phyloP scores from a whole-genome alignment of 2,888 invertebrate genomes.

The Drosophila neutralis region DNA sequence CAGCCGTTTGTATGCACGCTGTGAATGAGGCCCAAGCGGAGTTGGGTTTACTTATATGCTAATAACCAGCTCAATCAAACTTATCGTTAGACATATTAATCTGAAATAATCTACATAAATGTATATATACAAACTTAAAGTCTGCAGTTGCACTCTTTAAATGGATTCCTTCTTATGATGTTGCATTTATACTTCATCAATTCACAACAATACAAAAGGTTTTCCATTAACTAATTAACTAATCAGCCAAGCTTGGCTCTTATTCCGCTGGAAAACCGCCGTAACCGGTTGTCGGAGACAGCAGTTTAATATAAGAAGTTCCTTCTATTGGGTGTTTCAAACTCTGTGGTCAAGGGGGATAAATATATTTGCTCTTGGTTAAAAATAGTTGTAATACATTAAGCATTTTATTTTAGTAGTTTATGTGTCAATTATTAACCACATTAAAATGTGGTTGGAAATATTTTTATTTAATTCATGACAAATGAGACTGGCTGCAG shows the following conservation, averaged over 20 bases:
- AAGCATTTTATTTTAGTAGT: background rate
- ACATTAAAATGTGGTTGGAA: background rate
- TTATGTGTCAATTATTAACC: background rate
- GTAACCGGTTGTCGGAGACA: no score
- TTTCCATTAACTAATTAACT: background rate
- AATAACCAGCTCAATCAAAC: slow-evolving; percentile 1
- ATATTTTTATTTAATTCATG: background rate
- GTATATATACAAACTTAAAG: background rate
- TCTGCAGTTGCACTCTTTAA: background rate
- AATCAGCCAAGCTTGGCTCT: background rate
- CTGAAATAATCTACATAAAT: background rate
- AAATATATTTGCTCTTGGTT: background rate
- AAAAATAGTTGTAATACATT: background rate
- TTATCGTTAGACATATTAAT: background rate
- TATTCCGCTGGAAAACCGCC: background rate
- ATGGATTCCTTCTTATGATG: background rate
- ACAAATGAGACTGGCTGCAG: background rate
- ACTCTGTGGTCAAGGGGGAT: background rate
- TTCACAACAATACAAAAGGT: background rate
- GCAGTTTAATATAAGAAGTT: background rate
- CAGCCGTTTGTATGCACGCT: slow-evolving; percentile 91
- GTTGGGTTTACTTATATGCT: slow-evolving; percentile 20
- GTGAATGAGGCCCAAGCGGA: slow-evolving; percentile 20
- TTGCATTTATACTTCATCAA: background rate
- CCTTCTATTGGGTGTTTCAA: background rate